Evolutionary conservation across 2,113 vertebrate species (phyloP).

Genomic region (Salvator merianae): DNA sequence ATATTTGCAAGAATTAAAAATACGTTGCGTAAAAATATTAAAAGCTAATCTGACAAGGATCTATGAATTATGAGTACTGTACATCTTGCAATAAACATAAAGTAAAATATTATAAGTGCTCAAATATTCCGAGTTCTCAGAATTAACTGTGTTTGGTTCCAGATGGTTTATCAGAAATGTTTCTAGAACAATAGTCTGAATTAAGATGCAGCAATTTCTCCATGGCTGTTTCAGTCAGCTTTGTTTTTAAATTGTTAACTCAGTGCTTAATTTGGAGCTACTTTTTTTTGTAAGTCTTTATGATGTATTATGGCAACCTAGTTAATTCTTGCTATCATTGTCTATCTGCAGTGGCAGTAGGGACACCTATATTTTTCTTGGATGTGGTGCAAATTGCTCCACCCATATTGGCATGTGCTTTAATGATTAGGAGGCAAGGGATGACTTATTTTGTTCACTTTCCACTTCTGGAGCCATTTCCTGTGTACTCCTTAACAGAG

Average conservation of each 20-base stretch:
- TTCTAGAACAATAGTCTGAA: neutral
- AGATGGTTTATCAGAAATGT: constrained; percentile 17
- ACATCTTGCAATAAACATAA: constrained; percentile 2
- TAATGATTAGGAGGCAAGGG: too few species aligned
- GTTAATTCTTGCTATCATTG: too few species aligned
- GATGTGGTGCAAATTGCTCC: too few species aligned
- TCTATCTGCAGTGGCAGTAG: too few species aligned
- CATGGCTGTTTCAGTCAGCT: constrained; percentile 12
- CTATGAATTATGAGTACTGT: neutral
- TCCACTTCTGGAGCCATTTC: too few species aligned
- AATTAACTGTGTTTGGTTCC: constrained; percentile 13
- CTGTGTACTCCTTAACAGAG: too few species aligned
- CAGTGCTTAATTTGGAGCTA: constrained; percentile 15
- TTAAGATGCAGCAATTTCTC: neutral
- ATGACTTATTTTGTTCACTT: too few species aligned
- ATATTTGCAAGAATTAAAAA: constrained; percentile 3
- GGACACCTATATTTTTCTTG: too few species aligned
- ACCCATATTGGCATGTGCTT: too few species aligned
- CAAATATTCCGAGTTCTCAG: neutral
- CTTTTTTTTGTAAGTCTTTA: too few species aligned
- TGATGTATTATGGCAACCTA: too few species aligned
- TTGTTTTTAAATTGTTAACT: constrained; percentile 28
- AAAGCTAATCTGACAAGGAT: constrained; percentile 28
- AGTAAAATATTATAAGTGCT: neutral
- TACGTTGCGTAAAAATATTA: neutral